Base-by-base conservation (phyloP, 1,140 invertebrate species). In the Venturia canescens region DNA sequence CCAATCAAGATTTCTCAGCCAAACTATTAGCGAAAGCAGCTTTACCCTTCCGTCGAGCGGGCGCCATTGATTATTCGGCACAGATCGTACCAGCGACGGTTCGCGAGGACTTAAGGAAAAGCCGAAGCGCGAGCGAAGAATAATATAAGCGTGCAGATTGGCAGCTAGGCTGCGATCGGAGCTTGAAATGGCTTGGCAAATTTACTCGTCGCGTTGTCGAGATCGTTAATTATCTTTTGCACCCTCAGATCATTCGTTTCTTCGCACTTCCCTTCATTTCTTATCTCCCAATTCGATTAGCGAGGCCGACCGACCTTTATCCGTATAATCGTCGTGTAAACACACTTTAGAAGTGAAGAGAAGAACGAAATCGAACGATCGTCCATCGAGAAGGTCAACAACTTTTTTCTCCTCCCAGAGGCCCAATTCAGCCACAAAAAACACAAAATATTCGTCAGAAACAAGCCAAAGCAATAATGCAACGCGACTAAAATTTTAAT, bases 141-240 rank as follows among this genome's bases (percentile, higher is more conserved):
- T 29, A 31, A 69, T 31, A 69, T 69, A 69, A 76, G 26, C 26
- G 44, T 29, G 13, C 18, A 1, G 44, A 29, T 53, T 66, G 31
- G 29, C 21, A 21, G 48, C 9, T 63, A 63, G 38, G 31, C 72
- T 21, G 83, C 70, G 77, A 82, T 86, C 82, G 82, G 87, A 84
- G 88, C 87, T 90, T 89, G 87, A 91, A 91, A 90, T 91, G 87
- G 89, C 87, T 91, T 88, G 88, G 88, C 85, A 91, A 92, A 91
- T 91, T 91, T 91, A 82, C 86, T 85, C 84, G 84, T 83, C 85
- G 80, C 81, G 67, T 87, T 87, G 87, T 84, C 81, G 71, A 82
- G 75, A 72, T 81, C 84, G 83, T 85, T 91, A 91, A 91, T 91
- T 91, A 89, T 84, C 84, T 83, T 72, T 44, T 71, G 27, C 78